Evolutionary conservation across 64 coral and sea anemone genomes (phyloP).

Genomic region (Montipora efflorescens): DNA sequence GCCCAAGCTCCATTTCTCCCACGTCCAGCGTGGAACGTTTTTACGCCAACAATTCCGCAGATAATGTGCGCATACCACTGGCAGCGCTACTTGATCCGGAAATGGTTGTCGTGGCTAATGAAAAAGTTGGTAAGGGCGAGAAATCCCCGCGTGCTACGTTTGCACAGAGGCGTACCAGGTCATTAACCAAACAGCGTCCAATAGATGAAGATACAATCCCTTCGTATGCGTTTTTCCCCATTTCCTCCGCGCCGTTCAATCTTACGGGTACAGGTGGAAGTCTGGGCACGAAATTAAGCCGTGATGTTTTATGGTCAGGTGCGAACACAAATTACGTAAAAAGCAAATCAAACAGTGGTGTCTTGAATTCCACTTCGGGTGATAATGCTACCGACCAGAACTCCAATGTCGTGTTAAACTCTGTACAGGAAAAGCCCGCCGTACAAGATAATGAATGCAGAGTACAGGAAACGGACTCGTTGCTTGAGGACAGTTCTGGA

Average conservation of each 20-base stretch:
- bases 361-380: not conserved
- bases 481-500: not conserved
- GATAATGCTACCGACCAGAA: not conserved
- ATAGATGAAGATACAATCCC: constrained; percentile 10
- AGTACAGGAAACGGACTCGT: not conserved
- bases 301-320: not conserved
- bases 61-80: not conserved
- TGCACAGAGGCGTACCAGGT: constrained; percentile 2
- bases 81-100: constrained; percentile 22
- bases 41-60: not conserved
- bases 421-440: not conserved
- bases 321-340: not conserved
- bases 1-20: constrained; percentile 2
- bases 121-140: not conserved
- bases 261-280: not conserved
- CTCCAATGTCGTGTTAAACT: not conserved
- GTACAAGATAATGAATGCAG: not conserved
- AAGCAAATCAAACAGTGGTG: not conserved
- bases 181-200: constrained; percentile 42
- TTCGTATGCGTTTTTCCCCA: not conserved
- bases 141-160: constrained; percentile 22
- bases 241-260: not conserved
- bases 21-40: not conserved
- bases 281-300: not conserved
- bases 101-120: not conserved